Evolutionary conservation across 1,140 invertebrate species (phyloP), one percentile per base, ranked within the genome.

Genomic region (Aphaenogaster ashmeadi): DNA sequence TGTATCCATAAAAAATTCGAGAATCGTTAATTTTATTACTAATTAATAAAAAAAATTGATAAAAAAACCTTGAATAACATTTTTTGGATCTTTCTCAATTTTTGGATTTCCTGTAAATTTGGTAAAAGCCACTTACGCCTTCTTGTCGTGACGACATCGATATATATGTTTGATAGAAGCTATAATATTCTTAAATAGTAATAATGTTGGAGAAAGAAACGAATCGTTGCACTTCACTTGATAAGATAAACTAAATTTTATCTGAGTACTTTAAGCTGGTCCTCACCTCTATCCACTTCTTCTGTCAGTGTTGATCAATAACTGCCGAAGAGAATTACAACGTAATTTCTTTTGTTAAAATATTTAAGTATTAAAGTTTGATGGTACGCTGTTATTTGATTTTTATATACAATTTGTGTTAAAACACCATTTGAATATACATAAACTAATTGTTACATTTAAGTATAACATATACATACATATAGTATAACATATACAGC

Each of bases 201-300:
- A 44, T 60, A 44, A 52, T 79, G 8, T n/a, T 47, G 47, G 9
- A 64, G 18, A 21, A 54, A 66, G 41, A 80, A 69, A 13, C 2
- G n/a, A 80, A 41, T 52, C 4, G 60, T 41, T 69, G 7, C 8
- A 52, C 52, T 56, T 56, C 1, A 52, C 13, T 69, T 8, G 62
- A 80, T 54, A 56, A 80, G 47, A 80, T 80, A 69, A 69, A 41
- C 3, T 4, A 5, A 54, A 69, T 69, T 69, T 69, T 69, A 54
- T 69, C n/a, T 75, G 8, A 41, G 9, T 69, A 54, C 47, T 54
- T 69, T 52, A 54, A 69, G 27, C 33, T 27, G 3, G 4, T 36
- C 9, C 2, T 13, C 18, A 38, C 8, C 33, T 52, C 18, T 66
- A 33, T 1, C 8, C 1, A 50, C 27, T 18, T 13, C 7, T 52